These are phyloP conservation scores for Hypomesus transpacificus DNA, from an alignment of 2,113 vertebrate genomes.

Conservation along the genomic window DNA sequence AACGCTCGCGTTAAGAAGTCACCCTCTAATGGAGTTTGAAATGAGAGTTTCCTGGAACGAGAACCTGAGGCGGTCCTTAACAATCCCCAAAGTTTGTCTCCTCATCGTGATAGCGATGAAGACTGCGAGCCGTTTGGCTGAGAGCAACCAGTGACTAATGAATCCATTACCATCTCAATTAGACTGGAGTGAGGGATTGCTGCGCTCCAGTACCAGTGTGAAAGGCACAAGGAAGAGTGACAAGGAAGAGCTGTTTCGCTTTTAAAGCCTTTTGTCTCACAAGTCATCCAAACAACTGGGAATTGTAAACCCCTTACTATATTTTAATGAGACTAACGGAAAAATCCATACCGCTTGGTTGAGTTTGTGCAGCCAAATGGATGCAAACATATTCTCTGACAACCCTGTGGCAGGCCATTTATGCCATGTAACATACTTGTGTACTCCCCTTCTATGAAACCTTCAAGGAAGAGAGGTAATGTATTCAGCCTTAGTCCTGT, in stretches of 20 bases:
- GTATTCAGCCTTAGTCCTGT: constrained; percentile 32
- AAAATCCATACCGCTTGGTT: too few species aligned
- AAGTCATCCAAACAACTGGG: too few species aligned
- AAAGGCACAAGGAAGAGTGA: background rate
- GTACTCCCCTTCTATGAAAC: too few species aligned
- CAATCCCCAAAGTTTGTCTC: background rate
- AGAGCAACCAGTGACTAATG: background rate
- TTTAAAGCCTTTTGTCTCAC: too few species aligned
- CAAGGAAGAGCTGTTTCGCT: too few species aligned
- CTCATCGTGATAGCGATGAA: background rate
- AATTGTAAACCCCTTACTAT: too few species aligned
- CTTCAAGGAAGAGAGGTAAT: background rate
- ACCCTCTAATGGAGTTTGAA: background rate
- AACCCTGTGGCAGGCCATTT: too few species aligned
- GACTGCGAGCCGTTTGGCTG: background rate
- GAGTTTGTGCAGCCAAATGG: too few species aligned
- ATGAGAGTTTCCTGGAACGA: background rate
- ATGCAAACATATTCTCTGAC: too few species aligned
- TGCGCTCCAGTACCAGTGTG: background rate
- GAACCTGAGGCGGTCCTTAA: background rate
- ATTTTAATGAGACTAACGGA: too few species aligned
- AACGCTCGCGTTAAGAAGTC: background rate
- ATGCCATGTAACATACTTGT: background rate
- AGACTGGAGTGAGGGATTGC: background rate
- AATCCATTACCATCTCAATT: background rate